These are phyloP conservation scores for Pristionchus arcanus DNA, from an alignment of 2,888 invertebrate species.

Conservation along the genomic window DNA sequence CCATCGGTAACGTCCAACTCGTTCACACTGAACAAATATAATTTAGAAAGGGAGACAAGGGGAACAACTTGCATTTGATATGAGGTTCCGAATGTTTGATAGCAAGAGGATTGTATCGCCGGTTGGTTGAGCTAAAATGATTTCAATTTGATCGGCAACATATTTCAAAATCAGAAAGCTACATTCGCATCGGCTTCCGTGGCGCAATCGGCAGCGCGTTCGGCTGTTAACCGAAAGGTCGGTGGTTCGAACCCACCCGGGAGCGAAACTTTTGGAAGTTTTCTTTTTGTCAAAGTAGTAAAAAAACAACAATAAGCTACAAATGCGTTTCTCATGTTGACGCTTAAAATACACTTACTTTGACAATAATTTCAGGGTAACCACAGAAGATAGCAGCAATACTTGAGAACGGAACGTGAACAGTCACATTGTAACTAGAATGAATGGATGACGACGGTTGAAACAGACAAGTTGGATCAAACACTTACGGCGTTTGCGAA, in stretches of 20 bases:
- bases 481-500: conserved; percentile 12
- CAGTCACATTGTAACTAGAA: conserved; percentile 30
- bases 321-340: neutral
- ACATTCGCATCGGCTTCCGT: conserved; percentile 59
- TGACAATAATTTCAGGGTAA: conserved; percentile 10
- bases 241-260: conserved; percentile 76
- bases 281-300: too few relatives aligned
- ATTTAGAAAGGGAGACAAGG: neutral
- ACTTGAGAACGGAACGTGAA: conserved; percentile 29
- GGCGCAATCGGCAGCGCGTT: conserved; percentile 74
- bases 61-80: neutral
- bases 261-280: conserved; percentile 58
- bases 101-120: conserved; percentile 1
- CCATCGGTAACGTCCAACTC: conserved; percentile 7
- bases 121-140: conserved; percentile 12
- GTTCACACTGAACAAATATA: neutral
- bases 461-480: neutral
- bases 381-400: conserved; percentile 34
- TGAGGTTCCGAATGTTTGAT: neutral
- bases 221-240: conserved; percentile 78
- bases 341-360: neutral
- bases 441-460: neutral
- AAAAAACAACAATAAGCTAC: neutral
- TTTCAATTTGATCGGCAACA: neutral
- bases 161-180: neutral